Conservation (phyloP, 2,797 vertebrate species). For the Sebastiscus albofasciatus region DNA sequence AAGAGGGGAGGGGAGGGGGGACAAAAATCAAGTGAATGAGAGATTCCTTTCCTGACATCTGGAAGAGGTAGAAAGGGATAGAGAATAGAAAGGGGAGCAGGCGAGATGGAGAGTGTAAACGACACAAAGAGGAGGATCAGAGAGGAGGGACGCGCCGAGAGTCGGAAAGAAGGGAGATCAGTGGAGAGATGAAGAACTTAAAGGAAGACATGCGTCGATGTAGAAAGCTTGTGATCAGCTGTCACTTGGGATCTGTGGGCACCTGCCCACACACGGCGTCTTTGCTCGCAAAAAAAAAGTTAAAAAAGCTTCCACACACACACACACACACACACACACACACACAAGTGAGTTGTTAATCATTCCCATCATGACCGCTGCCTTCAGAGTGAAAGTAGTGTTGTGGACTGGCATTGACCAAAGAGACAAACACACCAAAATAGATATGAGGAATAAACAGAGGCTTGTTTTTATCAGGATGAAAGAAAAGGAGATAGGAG, state of each 20-base stretch:
- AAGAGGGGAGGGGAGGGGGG: not conserved
- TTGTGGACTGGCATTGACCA: not conserved
- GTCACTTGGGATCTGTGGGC: slow-evolving; percentile 50
- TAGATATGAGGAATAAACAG: slow-evolving; percentile 29
- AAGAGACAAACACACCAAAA: slow-evolving; percentile 31
- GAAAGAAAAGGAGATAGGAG: slow-evolving; percentile 10
- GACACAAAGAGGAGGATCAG: slow-evolving; percentile 62
- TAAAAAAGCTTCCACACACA: not conserved
- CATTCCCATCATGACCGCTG: slow-evolving; percentile 2
- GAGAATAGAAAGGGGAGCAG: slow-evolving; percentile 30
- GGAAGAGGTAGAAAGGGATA: slow-evolving; percentile 43
- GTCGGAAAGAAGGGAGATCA: slow-evolving; percentile 37
- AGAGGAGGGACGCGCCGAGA: slow-evolving; percentile 30
- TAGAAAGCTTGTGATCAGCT: slow-evolving; percentile 52
- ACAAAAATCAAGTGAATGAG: slow-evolving; percentile 45
- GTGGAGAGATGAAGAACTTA: slow-evolving; percentile 46
- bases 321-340: not conserved
- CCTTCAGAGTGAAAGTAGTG: slow-evolving; percentile 2
- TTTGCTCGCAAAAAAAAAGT: not conserved
- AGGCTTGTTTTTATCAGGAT: slow-evolving; percentile 16
- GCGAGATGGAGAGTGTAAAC: slow-evolving; percentile 49
- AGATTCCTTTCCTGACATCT: slow-evolving; percentile 33
- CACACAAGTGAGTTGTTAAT: slow-evolving; percentile 12
- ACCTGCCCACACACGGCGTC: not conserved
- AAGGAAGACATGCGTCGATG: slow-evolving; percentile 37